Percentiles rank a stretch among this genome's conserved stretches.
Evolutionary conservation across 2,888 invertebrate genomes (phyloP).

Genomic region (Drosophila mayaguana): DNA sequence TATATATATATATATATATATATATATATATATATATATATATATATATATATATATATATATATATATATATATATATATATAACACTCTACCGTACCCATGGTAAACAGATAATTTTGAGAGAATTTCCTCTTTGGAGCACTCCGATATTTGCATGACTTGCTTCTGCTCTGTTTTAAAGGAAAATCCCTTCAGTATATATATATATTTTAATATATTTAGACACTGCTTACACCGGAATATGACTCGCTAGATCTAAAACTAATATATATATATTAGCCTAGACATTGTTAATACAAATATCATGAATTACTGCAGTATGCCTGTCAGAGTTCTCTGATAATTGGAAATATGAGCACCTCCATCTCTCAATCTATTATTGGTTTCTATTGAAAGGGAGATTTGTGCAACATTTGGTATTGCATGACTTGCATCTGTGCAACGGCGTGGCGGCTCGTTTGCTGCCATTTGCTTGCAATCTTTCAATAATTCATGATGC

Average conservation of each 20-base stretch:
- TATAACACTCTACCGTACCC: neutral
- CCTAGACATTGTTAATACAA: no score
- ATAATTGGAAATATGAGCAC: neutral
- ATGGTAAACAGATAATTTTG: neutral
- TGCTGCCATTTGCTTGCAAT: conserved; percentile 52
- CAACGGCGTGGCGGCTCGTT: conserved; percentile 37
- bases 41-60: neutral
- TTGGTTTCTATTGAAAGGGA: neutral
- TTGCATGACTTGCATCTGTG: conserved; percentile 57
- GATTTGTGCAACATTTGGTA: conserved; percentile 17
- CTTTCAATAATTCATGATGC: conserved; percentile 77
- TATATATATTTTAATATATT: no score
- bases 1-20: no score
- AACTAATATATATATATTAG: no score
- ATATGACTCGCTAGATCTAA: no score
- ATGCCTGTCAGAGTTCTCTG: neutral
- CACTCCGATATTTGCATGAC: conserved; percentile 20
- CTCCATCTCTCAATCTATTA: no score
- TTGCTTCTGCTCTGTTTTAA: neutral
- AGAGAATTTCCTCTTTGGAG: conserved; percentile 15
- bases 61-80: neutral
- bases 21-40: neutral
- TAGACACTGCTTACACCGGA: no score
- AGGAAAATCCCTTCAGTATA: no score
- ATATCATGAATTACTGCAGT: no score